Evolutionary conservation across 2,888 invertebrate genomes (phyloP).

Genomic region (Tortrix viridana): DNA sequence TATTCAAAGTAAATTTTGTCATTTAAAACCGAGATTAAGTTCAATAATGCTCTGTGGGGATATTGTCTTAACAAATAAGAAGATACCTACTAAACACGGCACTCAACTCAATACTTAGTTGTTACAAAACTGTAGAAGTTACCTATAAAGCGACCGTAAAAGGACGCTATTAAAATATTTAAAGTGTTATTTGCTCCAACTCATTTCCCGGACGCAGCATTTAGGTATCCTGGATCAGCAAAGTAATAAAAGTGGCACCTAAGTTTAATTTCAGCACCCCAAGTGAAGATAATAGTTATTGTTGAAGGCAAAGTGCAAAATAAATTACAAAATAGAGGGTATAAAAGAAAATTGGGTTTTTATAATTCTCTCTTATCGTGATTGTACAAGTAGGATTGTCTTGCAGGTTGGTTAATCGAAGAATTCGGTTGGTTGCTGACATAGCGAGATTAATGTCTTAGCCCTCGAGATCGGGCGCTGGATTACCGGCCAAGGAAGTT

Average conservation of each 20-base stretch:
- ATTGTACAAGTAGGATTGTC: slow-evolving; percentile 8
- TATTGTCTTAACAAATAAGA: no score
- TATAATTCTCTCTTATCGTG: slow-evolving; percentile 23
- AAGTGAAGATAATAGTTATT: slow-evolving; percentile 20
- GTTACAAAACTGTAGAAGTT: no score
- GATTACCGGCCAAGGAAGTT: slow-evolving; percentile 28
- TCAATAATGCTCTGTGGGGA: no score
- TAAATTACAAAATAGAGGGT: slow-evolving; percentile 19
- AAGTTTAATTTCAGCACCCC: slow-evolving; percentile 11
- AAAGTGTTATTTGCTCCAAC: background rate
- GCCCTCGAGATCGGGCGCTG: slow-evolving; percentile 24
- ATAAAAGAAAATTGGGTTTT: slow-evolving; percentile 19
- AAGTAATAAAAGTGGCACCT: slow-evolving; percentile 14
- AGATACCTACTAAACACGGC: no score
- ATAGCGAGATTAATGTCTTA: slow-evolving; percentile 26
- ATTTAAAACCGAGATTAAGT: no score
- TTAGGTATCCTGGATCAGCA: slow-evolving; percentile 18
- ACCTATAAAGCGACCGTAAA: background rate
- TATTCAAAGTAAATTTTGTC: no score
- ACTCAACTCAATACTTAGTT: no score
- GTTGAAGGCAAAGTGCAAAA: slow-evolving; percentile 20
- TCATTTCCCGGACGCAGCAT: background rate
- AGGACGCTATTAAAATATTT: slow-evolving; percentile 2
- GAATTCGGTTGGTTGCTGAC: slow-evolving; percentile 29
- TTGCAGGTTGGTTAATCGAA: slow-evolving; percentile 11